These are phyloP conservation scores for Rhinoderma darwinii DNA, from an alignment of 2,113 vertebrate species.

Conservation along the genomic window DNA sequence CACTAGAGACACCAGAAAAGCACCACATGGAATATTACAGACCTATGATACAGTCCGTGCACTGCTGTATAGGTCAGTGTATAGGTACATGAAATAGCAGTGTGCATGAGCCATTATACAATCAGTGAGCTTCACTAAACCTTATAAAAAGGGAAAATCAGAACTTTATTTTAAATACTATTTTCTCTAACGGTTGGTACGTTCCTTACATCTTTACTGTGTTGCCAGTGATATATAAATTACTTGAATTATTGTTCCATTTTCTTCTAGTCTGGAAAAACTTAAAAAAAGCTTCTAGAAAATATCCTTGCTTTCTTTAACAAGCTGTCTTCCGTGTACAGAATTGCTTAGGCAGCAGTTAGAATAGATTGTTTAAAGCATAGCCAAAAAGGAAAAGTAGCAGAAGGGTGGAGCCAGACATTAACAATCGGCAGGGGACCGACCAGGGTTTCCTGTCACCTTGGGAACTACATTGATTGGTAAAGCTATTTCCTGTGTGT, in stretches of 20 bases:
- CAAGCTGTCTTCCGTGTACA: not conserved
- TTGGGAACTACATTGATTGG: conserved; percentile 83
- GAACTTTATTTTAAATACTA: not conserved
- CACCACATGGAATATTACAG: too few relatives aligned
- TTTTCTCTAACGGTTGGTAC: not conserved
- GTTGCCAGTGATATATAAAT: too few relatives aligned
- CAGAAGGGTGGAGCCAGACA: conserved; percentile 74
- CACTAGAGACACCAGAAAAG: too few relatives aligned
- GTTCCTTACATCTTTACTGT: not conserved
- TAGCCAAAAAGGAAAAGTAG: conserved; percentile 82
- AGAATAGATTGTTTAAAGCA: conserved; percentile 80
- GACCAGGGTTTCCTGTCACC: conserved; percentile 82
- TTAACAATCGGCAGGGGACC: conserved; percentile 79
- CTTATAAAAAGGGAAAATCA: not conserved
- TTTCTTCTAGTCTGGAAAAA: not conserved
- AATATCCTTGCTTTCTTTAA: conserved; percentile 7
- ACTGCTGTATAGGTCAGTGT: too few relatives aligned
- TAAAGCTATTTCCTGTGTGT: conserved; percentile 78
- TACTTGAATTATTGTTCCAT: not conserved
- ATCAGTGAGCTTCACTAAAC: not conserved
- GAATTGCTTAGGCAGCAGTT: conserved; percentile 72
- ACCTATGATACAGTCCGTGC: too few relatives aligned
- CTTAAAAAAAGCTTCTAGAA: not conserved
- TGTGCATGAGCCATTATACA: too few relatives aligned
- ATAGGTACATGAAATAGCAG: not conserved